These are phyloP conservation scores for Lophochroa leadbeateri DNA, from an alignment of 2,113 vertebrate species.

Conservation along the genomic window DNA sequence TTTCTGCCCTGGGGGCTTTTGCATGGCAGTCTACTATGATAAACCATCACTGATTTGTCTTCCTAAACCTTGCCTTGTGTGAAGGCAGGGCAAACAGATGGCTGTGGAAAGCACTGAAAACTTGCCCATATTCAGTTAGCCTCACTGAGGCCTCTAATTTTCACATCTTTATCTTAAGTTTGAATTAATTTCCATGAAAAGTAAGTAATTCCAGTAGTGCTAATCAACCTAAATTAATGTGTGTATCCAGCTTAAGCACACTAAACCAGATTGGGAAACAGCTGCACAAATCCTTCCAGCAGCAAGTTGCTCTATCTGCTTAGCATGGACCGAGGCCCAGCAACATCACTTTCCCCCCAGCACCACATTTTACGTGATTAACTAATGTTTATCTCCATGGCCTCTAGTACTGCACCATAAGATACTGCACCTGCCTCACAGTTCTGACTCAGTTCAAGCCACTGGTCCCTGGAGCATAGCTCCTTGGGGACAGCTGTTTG, in stretches of 20 bases:
- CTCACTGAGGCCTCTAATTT: not conserved
- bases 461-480: rapidly evolving
- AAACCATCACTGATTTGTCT: not conserved
- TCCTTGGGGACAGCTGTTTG: not conserved
- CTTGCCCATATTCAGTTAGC: not conserved
- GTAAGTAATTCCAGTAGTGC: not conserved
- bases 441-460: not conserved
- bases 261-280: not conserved
- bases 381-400: not conserved
- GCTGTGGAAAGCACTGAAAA: not conserved
- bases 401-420: not conserved
- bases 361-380: not conserved
- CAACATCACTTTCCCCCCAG: not conserved
- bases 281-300: not conserved
- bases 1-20: not conserved
- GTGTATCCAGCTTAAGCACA: not conserved
- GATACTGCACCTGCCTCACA: not conserved
- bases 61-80: not conserved
- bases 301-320: rapidly evolving
- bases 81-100: not conserved
- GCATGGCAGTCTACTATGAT: not conserved
- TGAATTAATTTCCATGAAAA: not conserved
- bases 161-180: not conserved
- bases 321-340: rapidly evolving
- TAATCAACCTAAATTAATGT: not conserved